Percentiles rank a stretch among this genome's conserved stretches.
These are phyloP conservation scores for Trissolcus basalis DNA, from an alignment of 1,140 invertebrate species.

Conservation along the genomic window DNA sequence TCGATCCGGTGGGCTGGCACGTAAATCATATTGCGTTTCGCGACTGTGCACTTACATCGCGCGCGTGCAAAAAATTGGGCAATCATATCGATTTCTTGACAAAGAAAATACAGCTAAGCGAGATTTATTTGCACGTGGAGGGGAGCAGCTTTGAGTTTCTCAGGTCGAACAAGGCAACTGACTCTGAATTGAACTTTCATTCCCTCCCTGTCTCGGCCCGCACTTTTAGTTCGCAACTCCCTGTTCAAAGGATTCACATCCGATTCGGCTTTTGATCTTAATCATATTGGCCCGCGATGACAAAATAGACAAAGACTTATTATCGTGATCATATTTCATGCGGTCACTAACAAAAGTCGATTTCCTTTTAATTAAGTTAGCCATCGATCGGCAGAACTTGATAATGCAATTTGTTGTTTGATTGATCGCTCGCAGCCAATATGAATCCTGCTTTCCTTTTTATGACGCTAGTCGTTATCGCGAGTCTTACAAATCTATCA, in stretches of 20 bases:
- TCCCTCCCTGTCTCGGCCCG: constrained; percentile 26
- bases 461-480: too few species aligned
- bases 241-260: constrained; percentile 34
- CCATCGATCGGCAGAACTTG: background rate
- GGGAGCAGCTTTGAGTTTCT: constrained; percentile 26
- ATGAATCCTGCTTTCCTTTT: too few species aligned
- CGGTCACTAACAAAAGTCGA: constrained; percentile 1
- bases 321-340: constrained; percentile 19
- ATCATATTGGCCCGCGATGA: constrained; percentile 14
- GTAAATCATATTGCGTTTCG: too few species aligned
- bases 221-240: constrained; percentile 31
- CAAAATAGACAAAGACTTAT: constrained; percentile 8
- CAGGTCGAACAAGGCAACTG: constrained; percentile 20
- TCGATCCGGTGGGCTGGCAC: too few species aligned
- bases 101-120: constrained; percentile 26
- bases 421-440: background rate
- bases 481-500: too few species aligned
- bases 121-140: constrained; percentile 39
- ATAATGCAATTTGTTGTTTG: background rate
- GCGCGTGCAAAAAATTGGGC: constrained; percentile 19
- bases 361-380: background rate
- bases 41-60: too few species aligned
- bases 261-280: constrained; percentile 19
- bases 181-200: constrained; percentile 43
- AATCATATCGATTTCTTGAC: constrained; percentile 31